These are phyloP conservation scores for Dinoponera quadriceps DNA, from an alignment of 1,140 invertebrate species.

Conservation along the genomic window DNA sequence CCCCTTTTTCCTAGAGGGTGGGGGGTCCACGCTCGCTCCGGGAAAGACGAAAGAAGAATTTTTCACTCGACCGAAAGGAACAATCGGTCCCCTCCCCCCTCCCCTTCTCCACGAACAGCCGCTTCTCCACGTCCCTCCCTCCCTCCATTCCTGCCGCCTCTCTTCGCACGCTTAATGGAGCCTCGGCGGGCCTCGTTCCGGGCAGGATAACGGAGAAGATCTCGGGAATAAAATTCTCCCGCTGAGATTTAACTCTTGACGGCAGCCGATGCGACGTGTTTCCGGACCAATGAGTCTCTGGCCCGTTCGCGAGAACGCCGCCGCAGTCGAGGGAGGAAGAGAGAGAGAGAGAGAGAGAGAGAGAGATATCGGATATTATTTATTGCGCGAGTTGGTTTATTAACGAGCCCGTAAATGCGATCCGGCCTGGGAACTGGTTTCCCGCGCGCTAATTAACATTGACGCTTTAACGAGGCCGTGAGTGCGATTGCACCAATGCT, in stretches of 20 bases:
- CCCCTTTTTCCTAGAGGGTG: background rate
- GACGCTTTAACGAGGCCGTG: slow-evolving; percentile 42
- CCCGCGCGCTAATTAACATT: slow-evolving; percentile 62
- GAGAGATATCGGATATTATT: slow-evolving; percentile 60
- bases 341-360: no score
- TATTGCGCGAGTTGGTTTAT: slow-evolving; percentile 52
- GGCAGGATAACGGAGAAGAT: background rate
- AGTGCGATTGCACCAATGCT: slow-evolving; percentile 19
- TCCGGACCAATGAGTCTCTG: slow-evolving; percentile 48
- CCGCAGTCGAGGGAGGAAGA: no score
- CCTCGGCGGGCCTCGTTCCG: background rate
- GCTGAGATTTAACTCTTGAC: slow-evolving; percentile 39
- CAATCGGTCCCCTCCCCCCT: slow-evolving; percentile 58
- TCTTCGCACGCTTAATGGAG: slow-evolving; percentile 46
- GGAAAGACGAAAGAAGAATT: slow-evolving; percentile 44
- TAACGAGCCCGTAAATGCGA: slow-evolving; percentile 55
- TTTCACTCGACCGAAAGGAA: slow-evolving; percentile 67
- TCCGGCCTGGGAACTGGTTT: background rate
- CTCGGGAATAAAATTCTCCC: slow-evolving; percentile 62
- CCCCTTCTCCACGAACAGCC: no score
- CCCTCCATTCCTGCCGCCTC: background rate
- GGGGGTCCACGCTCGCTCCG: no score
- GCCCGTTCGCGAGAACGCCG: background rate
- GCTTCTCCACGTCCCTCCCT: background rate
- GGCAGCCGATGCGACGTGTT: slow-evolving; percentile 62